phyloP scores from a whole-genome alignment of 2,113 vertebrate genomes.

The Fulmarus glacialis region DNA sequence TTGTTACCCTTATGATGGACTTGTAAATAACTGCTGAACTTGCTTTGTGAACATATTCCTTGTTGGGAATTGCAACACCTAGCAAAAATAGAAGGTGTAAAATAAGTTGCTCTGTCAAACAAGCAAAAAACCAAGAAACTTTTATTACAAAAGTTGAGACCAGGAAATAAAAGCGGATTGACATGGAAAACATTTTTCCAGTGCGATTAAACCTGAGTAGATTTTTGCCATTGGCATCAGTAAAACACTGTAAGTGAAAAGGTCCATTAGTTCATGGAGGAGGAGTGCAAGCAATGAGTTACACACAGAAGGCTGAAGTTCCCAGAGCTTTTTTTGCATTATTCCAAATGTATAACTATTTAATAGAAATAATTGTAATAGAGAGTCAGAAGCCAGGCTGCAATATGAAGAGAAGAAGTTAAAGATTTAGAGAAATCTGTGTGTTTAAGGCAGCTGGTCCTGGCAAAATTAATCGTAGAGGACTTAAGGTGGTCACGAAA shows the following conservation, averaged over 20 bases:
- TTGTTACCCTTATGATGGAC: neutral
- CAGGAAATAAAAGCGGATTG: neutral
- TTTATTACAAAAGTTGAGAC: neutral
- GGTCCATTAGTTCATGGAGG: neutral
- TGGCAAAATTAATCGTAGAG: neutral
- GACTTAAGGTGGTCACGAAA: neutral
- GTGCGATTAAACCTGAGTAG: neutral
- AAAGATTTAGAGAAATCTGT: neutral
- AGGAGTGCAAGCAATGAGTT: neutral
- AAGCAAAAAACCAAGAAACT: neutral
- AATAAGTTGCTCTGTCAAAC: neutral
- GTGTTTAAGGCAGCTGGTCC: neutral
- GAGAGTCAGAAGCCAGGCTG: neutral
- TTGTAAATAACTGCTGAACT: neutral
- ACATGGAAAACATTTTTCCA: neutral
- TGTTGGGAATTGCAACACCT: neutral
- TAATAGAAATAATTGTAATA: neutral
- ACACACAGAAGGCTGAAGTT: neutral
- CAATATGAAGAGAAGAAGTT: neutral
- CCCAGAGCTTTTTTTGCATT: neutral
- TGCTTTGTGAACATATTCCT: neutral
- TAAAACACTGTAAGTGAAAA: neutral
- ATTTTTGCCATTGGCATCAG: neutral
- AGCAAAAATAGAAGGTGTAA: neutral
- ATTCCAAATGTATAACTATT: neutral